Conservation (phyloP, 2,888 invertebrate genomes). For the Torymus auratus region DNA sequence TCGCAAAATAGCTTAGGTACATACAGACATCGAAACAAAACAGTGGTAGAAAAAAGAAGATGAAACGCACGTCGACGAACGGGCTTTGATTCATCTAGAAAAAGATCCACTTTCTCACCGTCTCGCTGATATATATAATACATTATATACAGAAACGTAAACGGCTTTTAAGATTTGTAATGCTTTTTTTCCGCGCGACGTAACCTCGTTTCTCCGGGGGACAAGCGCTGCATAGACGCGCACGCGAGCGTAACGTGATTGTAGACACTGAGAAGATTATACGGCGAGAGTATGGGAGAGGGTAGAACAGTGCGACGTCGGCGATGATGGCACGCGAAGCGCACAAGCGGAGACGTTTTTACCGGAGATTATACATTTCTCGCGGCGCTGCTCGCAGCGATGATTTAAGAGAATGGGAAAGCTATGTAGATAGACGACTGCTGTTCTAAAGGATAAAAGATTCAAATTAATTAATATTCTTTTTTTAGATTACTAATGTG, state of each 20-base stretch:
- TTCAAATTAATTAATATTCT: too few species aligned
- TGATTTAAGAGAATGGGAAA: too few species aligned
- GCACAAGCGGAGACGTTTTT: not conserved
- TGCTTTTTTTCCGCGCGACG: conserved; percentile 12
- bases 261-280: conserved; percentile 42
- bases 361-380: conserved; percentile 6
- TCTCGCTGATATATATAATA: too few species aligned
- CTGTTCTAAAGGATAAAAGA: too few species aligned
- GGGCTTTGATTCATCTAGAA: too few species aligned
- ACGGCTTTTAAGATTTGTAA: conserved; percentile 33
- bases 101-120: too few species aligned
- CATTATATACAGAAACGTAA: conserved; percentile 10
- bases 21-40: not conserved
- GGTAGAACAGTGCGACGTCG: not conserved
- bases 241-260: conserved; percentile 45
- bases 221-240: conserved; percentile 12
- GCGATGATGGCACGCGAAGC: too few species aligned
- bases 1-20: too few species aligned
- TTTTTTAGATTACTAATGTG: too few species aligned
- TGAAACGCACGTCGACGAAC: too few species aligned
- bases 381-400: too few species aligned
- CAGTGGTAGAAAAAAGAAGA: not conserved
- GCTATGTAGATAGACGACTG: too few species aligned
- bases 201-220: conserved; percentile 24
- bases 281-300: not conserved